Conservation (phyloP, 2,797 vertebrate genomes). For the Oceanodroma leucorhoa region DNA sequence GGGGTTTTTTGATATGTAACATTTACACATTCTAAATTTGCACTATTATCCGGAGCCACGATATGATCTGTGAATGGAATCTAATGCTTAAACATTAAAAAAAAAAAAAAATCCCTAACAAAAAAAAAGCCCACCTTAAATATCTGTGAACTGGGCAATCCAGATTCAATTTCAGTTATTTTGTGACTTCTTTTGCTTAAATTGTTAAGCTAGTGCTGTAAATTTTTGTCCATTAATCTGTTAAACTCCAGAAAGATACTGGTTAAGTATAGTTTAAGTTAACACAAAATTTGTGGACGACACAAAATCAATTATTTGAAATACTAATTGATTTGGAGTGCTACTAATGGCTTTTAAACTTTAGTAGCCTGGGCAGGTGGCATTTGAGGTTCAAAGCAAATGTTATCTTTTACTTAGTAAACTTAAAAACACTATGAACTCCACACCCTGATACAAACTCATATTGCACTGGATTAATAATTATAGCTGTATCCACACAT, state of each 20-base stretch:
- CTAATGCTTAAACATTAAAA: neutral
- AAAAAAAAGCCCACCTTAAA: neutral
- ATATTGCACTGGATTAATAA: neutral
- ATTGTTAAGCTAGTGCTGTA: neutral
- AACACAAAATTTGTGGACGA: neutral
- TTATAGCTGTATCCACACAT: neutral
- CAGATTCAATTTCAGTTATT: neutral
- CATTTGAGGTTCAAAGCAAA: neutral
- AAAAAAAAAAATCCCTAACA: too few relatives aligned
- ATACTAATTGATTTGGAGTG: neutral
- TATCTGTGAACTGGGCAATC: neutral
- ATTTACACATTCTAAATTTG: neutral
- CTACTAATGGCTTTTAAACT: neutral
- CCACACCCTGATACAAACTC: neutral
- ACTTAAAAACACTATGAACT: rapidly evolving
- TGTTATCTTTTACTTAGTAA: neutral
- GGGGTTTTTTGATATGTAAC: neutral
- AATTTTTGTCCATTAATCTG: neutral
- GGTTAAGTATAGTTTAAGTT: neutral
- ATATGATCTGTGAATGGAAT: neutral
- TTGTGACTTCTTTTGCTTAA: neutral
- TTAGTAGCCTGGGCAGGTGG: neutral
- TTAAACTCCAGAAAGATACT: neutral
- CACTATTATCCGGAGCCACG: neutral
- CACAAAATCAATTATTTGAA: neutral